These are phyloP conservation scores for Nemurella pictetii DNA, from an alignment of 2,888 invertebrate genomes.

Conservation along the genomic window DNA sequence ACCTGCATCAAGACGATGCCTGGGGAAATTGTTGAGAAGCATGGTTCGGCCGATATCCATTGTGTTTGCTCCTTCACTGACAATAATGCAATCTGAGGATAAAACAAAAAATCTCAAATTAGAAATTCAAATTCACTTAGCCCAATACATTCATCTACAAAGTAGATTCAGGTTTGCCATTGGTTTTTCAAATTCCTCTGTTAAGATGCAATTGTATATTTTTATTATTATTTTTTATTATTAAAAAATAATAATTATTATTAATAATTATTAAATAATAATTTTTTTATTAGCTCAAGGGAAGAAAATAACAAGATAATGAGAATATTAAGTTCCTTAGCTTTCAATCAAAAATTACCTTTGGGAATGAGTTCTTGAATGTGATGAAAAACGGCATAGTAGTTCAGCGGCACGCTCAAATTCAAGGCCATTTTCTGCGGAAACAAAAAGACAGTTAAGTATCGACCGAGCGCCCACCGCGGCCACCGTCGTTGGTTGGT, in stretches of 20 bases:
- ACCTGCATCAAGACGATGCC: conserved; percentile 92
- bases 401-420: conserved; percentile 80
- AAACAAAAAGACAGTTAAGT: conserved; percentile 30
- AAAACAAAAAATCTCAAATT: background rate
- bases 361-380: conserved; percentile 75
- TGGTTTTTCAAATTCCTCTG: no score
- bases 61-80: conserved; percentile 97
- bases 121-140: no score
- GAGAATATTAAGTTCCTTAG: no score
- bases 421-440: conserved; percentile 68
- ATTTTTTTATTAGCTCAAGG: no score
- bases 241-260: background rate
- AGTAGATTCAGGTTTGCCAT: no score
- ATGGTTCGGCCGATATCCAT: conserved; percentile 97
- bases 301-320: no score
- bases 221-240: no score
- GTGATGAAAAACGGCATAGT: conserved; percentile 88
- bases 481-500: no score
- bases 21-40: conserved; percentile 78
- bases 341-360: no score
- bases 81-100: conserved; percentile 76
- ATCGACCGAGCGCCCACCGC: no score
- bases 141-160: no score
- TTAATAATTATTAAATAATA: background rate
- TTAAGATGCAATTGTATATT: no score